Evolutionary conservation across 1,140 invertebrate species (phyloP), one percentile per base, ranked within the genome.

Genomic region (Calycopis cecrops): DNA sequence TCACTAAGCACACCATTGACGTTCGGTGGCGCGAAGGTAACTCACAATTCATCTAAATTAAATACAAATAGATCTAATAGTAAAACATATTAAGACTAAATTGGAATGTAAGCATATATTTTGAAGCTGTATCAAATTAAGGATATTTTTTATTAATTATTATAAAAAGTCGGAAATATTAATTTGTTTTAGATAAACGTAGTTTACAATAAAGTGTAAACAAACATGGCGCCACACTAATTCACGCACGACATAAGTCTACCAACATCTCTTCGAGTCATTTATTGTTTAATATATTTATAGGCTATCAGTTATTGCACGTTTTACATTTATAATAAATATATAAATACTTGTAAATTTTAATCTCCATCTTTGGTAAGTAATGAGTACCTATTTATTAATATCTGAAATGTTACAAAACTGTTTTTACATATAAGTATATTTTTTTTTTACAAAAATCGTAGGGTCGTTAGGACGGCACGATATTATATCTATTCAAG

Each of bases 291-390:
- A 83, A 82, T 85, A 86, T 86, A 85, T 85, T 85, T 84, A 87
- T 71, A 75, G 75, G 60, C 81, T 87, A 87, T 87, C 77, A 85
- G 77, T 87, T 87, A 87, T 87, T 87, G 84, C 81, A 87, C 84
- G 77, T 84, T 85, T 87, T 87, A 87, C 77, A 85, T 80, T 85
- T 85, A 85, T 80, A 84, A 87, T 87, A 87, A 87, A 87, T 87
- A 87, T 87, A 87, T 87, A 87, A 87, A 87, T 87, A 87, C 81
- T 87, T 87, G 81, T 87, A 85, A 85, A 82, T 85, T 86, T 84
- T 76, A 77, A 75, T 86, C 74, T 86, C 69, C 81, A 82, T 85
- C 76, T 86, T 82, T 83, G 72, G 83, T 86, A 79, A 79, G 73
- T 82, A 76, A 86, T 84, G 78, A 78, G 76, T 84, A 82, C 81